Conservation (phyloP, 2,888 invertebrate species). For the Trypoxylon attenuatum region DNA sequence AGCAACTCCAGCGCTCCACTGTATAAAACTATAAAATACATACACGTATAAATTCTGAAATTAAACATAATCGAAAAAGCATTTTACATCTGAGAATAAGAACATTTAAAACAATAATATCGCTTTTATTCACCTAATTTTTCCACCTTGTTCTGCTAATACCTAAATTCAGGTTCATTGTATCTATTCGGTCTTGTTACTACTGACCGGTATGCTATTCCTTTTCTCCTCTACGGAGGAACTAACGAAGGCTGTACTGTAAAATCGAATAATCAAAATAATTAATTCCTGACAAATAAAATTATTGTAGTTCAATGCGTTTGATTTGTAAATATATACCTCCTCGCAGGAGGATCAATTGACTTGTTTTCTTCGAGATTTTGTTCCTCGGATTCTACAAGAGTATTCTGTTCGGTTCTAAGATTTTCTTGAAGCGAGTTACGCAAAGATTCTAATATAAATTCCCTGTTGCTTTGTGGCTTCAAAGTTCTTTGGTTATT, state of each 20-base stretch:
- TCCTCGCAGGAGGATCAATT: background rate
- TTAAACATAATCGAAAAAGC: no score
- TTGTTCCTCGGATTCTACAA: background rate
- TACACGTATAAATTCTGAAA: no score
- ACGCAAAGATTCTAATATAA: constrained; percentile 16
- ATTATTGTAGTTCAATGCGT: background rate
- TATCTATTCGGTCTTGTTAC: no score
- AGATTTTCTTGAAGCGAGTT: constrained; percentile 9
- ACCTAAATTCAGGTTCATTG: no score
- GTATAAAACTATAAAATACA: no score
- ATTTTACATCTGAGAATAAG: no score
- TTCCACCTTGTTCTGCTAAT: no score
- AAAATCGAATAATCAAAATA: background rate
- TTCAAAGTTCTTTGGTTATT: background rate
- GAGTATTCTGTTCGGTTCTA: background rate
- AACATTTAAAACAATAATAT: no score
- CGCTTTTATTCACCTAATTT: no score
- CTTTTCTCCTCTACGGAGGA: no score
- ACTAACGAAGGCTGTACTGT: background rate
- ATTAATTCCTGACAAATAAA: background rate
- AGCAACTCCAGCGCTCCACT: no score
- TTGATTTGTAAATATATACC: background rate
- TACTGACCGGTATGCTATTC: no score
- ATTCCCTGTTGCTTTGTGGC: constrained; percentile 10
- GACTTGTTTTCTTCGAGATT: background rate